Conservation (phyloP, 2,888 invertebrate genomes). For the Lasioglossum figueresi region DNA sequence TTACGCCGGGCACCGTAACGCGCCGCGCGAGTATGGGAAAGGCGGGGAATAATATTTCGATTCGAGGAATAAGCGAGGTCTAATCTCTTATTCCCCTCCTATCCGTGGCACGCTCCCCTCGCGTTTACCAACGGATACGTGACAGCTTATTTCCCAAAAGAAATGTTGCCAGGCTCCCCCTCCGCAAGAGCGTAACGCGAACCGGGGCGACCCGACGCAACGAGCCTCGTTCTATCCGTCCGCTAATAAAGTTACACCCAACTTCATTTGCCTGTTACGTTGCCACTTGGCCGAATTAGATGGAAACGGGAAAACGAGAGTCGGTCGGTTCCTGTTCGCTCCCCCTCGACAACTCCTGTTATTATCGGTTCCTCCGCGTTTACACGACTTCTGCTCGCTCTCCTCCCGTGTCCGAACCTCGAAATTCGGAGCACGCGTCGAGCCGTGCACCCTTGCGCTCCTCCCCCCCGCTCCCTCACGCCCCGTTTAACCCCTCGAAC, state of each 20-base stretch:
- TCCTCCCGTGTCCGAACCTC: not conserved
- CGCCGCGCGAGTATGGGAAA: not conserved
- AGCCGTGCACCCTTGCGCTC: not conserved
- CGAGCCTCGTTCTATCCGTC: not conserved
- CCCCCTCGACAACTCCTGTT: not conserved
- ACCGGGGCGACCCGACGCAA: not conserved
- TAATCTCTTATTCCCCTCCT: constrained; percentile 66
- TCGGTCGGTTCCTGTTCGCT: not conserved
- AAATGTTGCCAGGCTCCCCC: constrained; percentile 38
- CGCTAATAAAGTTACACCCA: constrained; percentile 62
- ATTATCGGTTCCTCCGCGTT: constrained; percentile 4
- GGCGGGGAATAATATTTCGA: constrained; percentile 62
- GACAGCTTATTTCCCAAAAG: constrained; percentile 70
- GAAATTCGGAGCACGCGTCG: constrained; percentile 10
- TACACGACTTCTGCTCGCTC: not conserved
- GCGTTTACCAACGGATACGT: constrained; percentile 63
- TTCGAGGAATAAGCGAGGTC: constrained; percentile 63
- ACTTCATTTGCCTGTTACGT: constrained; percentile 56
- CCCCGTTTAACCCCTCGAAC: constrained; percentile 14
- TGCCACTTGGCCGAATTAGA: constrained; percentile 55
- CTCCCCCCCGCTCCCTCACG: too few relatives aligned
- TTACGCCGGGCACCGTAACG: constrained; percentile 18
- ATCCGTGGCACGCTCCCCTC: constrained; percentile 51
- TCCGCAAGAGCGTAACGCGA: constrained; percentile 6
- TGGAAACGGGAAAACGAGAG: constrained; percentile 1